Conservation (phyloP, 1,140 invertebrate genomes). For the Mamestra configurata region DNA sequence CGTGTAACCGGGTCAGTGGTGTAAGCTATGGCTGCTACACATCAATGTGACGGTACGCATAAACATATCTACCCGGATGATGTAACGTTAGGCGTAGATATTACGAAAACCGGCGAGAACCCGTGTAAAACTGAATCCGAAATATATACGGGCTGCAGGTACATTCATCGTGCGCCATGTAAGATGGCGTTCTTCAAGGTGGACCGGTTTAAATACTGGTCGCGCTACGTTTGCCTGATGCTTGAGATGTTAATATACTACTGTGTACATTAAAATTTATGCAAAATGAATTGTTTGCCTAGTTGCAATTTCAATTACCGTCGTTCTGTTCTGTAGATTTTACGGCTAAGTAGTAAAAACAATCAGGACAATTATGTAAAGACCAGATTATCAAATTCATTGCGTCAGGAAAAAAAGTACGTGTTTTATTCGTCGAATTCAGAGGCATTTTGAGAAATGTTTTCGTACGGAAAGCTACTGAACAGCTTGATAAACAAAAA, state of each 20-base stretch:
- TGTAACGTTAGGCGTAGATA: constrained; percentile 72
- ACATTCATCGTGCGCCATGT: constrained; percentile 58
- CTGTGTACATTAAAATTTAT: constrained; percentile 34
- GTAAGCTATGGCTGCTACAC: constrained; percentile 74
- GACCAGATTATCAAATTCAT: constrained; percentile 7
- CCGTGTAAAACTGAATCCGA: constrained; percentile 62
- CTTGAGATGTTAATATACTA: constrained; percentile 51
- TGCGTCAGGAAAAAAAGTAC: neutral
- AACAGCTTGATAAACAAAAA: constrained; percentile 31
- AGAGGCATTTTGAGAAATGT: constrained; percentile 17
- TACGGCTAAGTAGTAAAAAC: neutral
- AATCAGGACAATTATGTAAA: constrained; percentile 16
- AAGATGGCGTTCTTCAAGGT: constrained; percentile 67
- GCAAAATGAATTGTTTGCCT: constrained; percentile 34
- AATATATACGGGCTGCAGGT: constrained; percentile 62
- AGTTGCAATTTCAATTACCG: constrained; percentile 33
- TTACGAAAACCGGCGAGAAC: constrained; percentile 69
- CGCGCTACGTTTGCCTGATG: constrained; percentile 58
- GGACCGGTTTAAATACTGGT: constrained; percentile 66
- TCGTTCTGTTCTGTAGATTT: neutral
- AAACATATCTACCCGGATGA: constrained; percentile 75
- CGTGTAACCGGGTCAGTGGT: constrained; percentile 80
- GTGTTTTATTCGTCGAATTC: constrained; percentile 4
- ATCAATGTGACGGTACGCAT: constrained; percentile 73
- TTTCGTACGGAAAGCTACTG: constrained; percentile 29